Base-by-base conservation (phyloP, 2,888 invertebrate genomes). In the Hermaeophaga mercurialis region DNA sequence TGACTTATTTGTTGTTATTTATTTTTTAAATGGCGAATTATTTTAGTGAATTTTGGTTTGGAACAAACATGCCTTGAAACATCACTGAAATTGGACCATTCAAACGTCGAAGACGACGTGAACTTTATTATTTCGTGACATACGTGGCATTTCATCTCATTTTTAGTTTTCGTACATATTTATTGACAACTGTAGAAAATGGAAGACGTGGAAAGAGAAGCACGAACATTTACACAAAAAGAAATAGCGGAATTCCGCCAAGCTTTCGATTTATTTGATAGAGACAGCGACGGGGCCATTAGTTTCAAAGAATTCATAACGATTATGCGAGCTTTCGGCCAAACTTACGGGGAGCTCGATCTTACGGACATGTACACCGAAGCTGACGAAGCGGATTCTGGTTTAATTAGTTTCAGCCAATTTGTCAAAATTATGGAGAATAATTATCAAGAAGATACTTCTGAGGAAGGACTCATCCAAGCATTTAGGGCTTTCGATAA, bases 401-500 rank as follows among this genome's bases (percentile, higher is more conserved):
- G 52, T 11, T 18, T 43, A 3, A 52, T 52, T 6, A 52, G 33
- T 7, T 52, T 52, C 24, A 24, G n/a, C 9, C 43, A 52, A 14
- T 52, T 52, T 24, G 5, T 43, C 7, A 22, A 22, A 26, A 34
- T 52, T 14, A 14, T 52, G 19, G 43, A 50, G 22, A 2, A 31
- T 7, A n/a, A n/a, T n/a, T n/a, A n/a, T 17, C 8, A 17, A 24
- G 43, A 43, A 9, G 52, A 52, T 33, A 24, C 15, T n/a, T 43
- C 34, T 6, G n/a, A 33, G 2, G 52, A 52, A 17, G 52, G 19
- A 12, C 31, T 52, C 14, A 4, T 19, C 3, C 14, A 52, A 15
- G 41, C 52, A 6, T 52, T 52, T 7, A 34, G 24, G 15, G 52
- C 43, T 1, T 52, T 52, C 17, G 52, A 52, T 34, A 33, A 33